Evolutionary conservation across 2,888 invertebrate species (phyloP).

Genomic region (Sabellastarte sp.): DNA sequence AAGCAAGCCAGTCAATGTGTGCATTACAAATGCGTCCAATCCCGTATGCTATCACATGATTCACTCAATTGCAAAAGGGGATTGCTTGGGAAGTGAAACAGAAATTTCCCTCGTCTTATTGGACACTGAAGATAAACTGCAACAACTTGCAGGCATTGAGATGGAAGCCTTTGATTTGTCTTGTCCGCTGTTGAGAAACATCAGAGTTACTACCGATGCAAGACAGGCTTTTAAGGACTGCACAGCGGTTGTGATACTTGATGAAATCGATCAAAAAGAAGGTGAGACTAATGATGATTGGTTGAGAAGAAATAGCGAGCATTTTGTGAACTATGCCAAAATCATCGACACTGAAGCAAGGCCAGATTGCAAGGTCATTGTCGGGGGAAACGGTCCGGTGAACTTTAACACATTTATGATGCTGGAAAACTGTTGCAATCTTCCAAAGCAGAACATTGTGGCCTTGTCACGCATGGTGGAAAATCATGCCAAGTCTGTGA

Average conservation of each 20-base stretch:
- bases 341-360: constrained; percentile 36
- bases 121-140: constrained; percentile 32
- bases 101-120: constrained; percentile 46
- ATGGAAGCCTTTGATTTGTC: constrained; percentile 54
- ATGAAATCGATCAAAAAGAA: constrained; percentile 18
- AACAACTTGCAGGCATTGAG: constrained; percentile 38
- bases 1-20: constrained; percentile 47
- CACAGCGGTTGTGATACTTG: constrained; percentile 42
- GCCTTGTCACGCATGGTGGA: constrained; percentile 47
- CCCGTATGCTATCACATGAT: constrained; percentile 43
- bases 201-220: constrained; percentile 35
- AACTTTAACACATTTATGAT: constrained; percentile 51
- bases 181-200: constrained; percentile 31
- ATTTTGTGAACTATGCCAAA: constrained; percentile 43
- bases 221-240: constrained; percentile 45
- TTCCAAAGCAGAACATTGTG: constrained; percentile 47
- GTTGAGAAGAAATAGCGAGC: constrained; percentile 39
- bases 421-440: constrained; percentile 43
- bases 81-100: constrained; percentile 43
- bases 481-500: constrained; percentile 49
- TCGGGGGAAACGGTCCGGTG: constrained; percentile 49
- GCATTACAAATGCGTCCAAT: constrained; percentile 50
- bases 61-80: constrained; percentile 40
- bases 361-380: constrained; percentile 45
- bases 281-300: constrained; percentile 34